Conservation (phyloP, 2,888 invertebrate species). For the Teinopalpus imperialis region DNA sequence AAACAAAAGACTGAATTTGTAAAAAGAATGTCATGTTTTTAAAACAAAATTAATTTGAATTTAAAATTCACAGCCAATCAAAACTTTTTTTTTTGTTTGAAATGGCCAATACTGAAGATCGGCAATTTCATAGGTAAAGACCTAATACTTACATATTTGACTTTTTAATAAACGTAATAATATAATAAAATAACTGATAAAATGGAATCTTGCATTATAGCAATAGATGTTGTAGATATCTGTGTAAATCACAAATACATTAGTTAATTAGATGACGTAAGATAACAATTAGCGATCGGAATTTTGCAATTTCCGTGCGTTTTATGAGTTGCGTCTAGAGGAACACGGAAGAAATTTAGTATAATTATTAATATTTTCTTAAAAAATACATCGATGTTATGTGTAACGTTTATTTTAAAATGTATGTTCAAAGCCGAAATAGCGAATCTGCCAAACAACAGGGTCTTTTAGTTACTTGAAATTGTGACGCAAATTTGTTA, state of each 20-base stretch:
- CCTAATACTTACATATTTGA: too few species aligned
- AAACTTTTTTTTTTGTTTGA: too few species aligned
- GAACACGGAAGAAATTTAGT: constrained; percentile 12
- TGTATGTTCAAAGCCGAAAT: neutral
- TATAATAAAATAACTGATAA: too few species aligned
- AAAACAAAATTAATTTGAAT: too few species aligned
- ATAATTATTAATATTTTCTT: constrained; percentile 16
- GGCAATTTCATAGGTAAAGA: too few species aligned
- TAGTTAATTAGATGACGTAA: constrained; percentile 38
- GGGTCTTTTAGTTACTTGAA: constrained; percentile 8
- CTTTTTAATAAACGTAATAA: too few species aligned
- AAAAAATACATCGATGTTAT: constrained; percentile 14
- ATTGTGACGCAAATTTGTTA: neutral
- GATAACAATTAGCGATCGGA: constrained; percentile 30
- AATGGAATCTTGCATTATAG: constrained; percentile 51
- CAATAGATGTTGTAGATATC: constrained; percentile 59
- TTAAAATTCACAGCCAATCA: too few species aligned
- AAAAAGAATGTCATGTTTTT: too few species aligned
- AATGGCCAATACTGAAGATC: too few species aligned
- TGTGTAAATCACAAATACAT: constrained; percentile 47
- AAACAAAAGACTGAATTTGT: too few species aligned
- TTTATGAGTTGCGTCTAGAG: constrained; percentile 23
- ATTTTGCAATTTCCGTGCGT: constrained; percentile 14
- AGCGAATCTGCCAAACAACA: constrained; percentile 6
- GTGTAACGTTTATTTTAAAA: constrained; percentile 1